Conservation (phyloP, 2,113 vertebrate genomes). For the Seriola rivoliana region DNA sequence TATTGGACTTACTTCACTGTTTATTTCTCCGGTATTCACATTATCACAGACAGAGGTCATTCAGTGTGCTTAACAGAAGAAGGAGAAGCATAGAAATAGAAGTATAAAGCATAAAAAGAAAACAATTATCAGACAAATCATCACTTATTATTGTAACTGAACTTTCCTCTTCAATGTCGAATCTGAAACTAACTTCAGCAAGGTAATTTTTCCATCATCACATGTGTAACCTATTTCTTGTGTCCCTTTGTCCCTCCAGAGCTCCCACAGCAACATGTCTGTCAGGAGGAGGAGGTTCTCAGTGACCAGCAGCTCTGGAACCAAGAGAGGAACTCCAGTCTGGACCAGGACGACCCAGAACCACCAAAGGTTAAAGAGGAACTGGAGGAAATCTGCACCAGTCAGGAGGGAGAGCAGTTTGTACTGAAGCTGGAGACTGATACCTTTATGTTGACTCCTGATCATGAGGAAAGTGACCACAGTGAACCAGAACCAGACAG, state of each 20-base stretch:
- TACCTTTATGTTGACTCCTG: background rate
- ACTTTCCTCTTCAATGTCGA: no score
- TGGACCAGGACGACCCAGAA: background rate
- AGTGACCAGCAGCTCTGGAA: background rate
- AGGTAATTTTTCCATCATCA: background rate
- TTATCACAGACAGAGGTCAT: no score
- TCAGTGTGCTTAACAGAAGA: no score
- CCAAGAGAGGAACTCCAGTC: background rate
- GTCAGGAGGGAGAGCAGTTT: slow-evolving; percentile 6
- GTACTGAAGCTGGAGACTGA: slow-evolving; percentile 6
- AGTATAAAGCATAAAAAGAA: no score
- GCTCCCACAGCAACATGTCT: background rate
- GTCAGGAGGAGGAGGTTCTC: slow-evolving; percentile 15
- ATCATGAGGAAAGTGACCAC: background rate
- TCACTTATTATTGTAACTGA: no score
- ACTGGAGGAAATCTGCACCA: background rate
- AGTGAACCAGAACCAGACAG: background rate
- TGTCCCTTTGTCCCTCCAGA: background rate
- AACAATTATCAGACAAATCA: no score
- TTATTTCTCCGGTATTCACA: no score
- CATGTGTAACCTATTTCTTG: background rate
- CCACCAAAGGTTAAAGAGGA: background rate
- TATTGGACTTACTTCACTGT: no score
- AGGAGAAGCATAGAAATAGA: no score
- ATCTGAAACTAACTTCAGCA: no score